These are phyloP conservation scores for Anisognathus igniventris DNA, from an alignment of 2,797 vertebrate genomes.

Conservation along the genomic window DNA sequence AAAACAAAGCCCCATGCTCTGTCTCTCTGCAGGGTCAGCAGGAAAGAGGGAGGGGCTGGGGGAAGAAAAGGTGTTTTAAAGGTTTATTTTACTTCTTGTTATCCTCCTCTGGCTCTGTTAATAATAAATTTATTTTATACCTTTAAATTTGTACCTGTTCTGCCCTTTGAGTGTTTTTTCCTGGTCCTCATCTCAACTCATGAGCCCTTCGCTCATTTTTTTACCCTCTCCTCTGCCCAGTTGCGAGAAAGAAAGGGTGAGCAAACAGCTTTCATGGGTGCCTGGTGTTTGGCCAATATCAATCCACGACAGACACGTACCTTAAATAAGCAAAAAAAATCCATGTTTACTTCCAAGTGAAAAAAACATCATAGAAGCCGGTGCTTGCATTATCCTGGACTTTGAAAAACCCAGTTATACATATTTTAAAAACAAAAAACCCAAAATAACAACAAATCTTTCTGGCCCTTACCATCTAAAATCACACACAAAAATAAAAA, in stretches of 20 bases:
- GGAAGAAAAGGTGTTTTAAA: not conserved
- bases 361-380: not conserved
- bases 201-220: not conserved
- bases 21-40: too few relatives aligned
- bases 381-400: not conserved
- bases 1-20: not conserved
- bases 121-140: not conserved
- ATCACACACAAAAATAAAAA: not conserved
- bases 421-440: not conserved
- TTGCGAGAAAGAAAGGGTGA: not conserved
- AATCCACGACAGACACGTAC: accelerated
- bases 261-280: accelerated
- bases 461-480: not conserved
- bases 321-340: not conserved
- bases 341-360: not conserved
- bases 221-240: not conserved
- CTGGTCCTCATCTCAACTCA: not conserved
- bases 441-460: not conserved
- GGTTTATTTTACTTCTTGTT: not conserved
- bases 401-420: not conserved
- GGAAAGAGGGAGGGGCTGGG: not conserved
- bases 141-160: not conserved
- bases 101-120: not conserved
- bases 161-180: not conserved
- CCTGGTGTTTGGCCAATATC: not conserved